Conservation (phyloP, 2,888 invertebrate species). For the Trypoxylon attenuatum region DNA sequence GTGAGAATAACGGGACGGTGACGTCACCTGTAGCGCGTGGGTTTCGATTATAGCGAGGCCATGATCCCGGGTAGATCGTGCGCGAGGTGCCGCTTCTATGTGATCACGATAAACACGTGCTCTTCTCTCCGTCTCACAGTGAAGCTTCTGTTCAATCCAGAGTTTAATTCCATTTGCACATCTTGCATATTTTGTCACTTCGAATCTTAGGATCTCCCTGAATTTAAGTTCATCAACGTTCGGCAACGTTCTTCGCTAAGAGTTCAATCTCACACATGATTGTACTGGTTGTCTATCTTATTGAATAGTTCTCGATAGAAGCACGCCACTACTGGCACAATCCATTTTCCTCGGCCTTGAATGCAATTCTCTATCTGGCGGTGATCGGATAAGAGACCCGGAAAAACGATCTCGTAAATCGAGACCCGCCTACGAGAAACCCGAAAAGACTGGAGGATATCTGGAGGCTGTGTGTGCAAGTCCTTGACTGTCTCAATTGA, state of each 20-base stretch:
- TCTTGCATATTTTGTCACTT: too few relatives aligned
- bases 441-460: background rate
- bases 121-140: background rate
- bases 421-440: background rate
- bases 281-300: too few relatives aligned
- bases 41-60: conserved; percentile 65
- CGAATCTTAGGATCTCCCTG: too few relatives aligned
- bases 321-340: background rate
- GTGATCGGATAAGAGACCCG: background rate
- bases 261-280: too few relatives aligned
- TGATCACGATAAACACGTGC: conserved; percentile 3
- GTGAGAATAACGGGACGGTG: conserved; percentile 64
- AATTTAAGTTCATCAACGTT: too few relatives aligned
- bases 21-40: conserved; percentile 66
- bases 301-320: too few relatives aligned
- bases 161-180: too few relatives aligned
- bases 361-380: background rate
- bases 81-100: background rate
- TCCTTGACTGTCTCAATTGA: background rate
- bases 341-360: background rate
- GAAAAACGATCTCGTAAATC: conserved; percentile 6
- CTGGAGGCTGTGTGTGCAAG: background rate
- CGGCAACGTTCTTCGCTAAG: too few relatives aligned
- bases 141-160: too few relatives aligned
- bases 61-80: conserved; percentile 20